These are phyloP conservation scores for Liodrosophila aerea DNA, from an alignment of 2,888 invertebrate genomes.

Conservation along the genomic window DNA sequence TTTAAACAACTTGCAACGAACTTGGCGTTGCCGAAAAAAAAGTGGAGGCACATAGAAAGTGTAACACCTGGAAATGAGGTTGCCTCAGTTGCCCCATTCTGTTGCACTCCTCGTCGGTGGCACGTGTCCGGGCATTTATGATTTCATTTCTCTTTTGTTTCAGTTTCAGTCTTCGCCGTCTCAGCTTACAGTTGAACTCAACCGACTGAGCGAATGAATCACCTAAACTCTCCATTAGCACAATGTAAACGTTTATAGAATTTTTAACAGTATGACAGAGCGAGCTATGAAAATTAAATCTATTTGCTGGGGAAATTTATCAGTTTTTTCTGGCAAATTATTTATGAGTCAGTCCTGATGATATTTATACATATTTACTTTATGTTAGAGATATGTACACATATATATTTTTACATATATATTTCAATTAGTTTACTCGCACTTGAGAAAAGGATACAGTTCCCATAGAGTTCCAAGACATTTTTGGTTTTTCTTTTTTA, in stretches of 20 bases:
- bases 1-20: conserved; percentile 57
- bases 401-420: no score
- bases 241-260: conserved; percentile 56
- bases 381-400: no score
- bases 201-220: conserved; percentile 25
- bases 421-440: no score
- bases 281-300: no score
- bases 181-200: conserved; percentile 1
- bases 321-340: no score
- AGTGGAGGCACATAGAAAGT: conserved; percentile 42
- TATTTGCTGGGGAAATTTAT: no score
- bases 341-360: no score
- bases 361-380: no score
- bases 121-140: conserved; percentile 70
- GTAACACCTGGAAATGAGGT: conserved; percentile 63
- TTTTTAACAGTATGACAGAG: conserved; percentile 36
- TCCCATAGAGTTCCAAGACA: no score
- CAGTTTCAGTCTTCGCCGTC: conserved; percentile 15
- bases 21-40: background rate
- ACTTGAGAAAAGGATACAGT: no score
- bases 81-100: conserved; percentile 5
- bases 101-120: conserved; percentile 35
- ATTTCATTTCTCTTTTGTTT: conserved; percentile 53
- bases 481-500: no score
- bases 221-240: conserved; percentile 65